Conservation (phyloP, 2,113 vertebrate genomes). For the Pelodiscus sinensis region DNA sequence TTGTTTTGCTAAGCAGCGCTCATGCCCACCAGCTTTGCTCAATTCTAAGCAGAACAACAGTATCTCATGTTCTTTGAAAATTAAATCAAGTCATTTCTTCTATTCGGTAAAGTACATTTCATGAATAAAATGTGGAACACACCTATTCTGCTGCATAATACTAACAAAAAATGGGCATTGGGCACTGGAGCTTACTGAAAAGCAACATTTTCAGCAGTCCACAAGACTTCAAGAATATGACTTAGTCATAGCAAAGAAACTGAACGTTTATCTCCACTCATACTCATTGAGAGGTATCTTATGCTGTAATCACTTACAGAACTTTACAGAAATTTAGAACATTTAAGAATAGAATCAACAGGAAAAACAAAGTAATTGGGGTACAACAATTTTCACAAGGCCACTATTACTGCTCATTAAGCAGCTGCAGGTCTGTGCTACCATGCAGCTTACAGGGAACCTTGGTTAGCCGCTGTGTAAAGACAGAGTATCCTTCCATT, state of each 20-base stretch:
- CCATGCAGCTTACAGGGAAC: too few relatives aligned
- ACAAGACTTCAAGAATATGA: not conserved
- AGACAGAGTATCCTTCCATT: too few relatives aligned
- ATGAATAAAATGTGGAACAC: fast-evolving
- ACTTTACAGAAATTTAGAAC: not conserved
- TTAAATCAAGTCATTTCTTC: not conserved
- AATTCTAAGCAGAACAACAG: not conserved
- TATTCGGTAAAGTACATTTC: not conserved
- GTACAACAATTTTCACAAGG: not conserved
- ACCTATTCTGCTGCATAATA: not conserved
- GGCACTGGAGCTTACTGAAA: not conserved
- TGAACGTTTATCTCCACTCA: not conserved
- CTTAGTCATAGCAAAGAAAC: not conserved
- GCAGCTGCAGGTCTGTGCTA: too few relatives aligned
- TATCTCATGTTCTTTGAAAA: not conserved
- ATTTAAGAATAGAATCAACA: not conserved
- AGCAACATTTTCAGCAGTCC: not conserved
- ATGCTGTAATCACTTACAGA: not conserved
- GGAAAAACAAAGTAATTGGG: not conserved
- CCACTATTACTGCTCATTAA: too few relatives aligned
- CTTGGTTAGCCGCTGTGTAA: too few relatives aligned
- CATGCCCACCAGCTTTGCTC: not conserved
- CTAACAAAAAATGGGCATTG: not conserved
- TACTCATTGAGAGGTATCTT: not conserved
- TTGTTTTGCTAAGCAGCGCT: not conserved